Base-by-base conservation (phyloP, 2,888 invertebrate species). In the Lithophane ornitopus region DNA sequence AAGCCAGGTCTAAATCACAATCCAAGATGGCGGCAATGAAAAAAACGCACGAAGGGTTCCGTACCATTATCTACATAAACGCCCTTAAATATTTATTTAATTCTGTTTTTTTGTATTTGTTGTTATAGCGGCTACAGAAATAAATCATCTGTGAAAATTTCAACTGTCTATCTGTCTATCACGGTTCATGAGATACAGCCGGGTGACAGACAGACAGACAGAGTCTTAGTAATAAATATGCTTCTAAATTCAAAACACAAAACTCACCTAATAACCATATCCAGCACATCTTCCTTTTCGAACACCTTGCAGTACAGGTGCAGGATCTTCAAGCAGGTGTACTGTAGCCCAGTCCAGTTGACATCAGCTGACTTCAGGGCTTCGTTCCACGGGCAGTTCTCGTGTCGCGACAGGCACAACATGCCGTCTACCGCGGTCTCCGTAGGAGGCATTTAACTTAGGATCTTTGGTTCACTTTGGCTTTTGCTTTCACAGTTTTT, bases 301-400 rank as follows among this genome's bases (percentile, higher is more conserved):
- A 98, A 98, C 89, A 98, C 98, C 94, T 98, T 98, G 96, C 98
- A 98, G 96, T 98, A 98, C 74, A 98, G 97, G 91, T 98, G 98
- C 80, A 98, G 97, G 75, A 98, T 98, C 95, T 98, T 98, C 85
- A 98, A 97, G 94, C 98, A 98, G 86, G 98, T 98, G 94, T 98
- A 98, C 90, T 98, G 97, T 92, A 98, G 97, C 66, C 98, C 98
- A n/a, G 98, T 98, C 98, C 98, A 98, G 81, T 98, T 98, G 86
- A 97, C 95, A 75, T 97, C 92, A 90, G 96, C 93, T 84, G 97
- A 92, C 92, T 95, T 93, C 74, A 97, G 92, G 81, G 97, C 97
- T 90, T 97, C 97, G 90, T 97, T 96, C 95, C 97, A 95, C 63
- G 97, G 97, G 93, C 97, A 97, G 92, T 97, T 96, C 89, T 97